Conservation (phyloP, 2,113 vertebrate genomes). For the Cricetomys ansorgei region DNA sequence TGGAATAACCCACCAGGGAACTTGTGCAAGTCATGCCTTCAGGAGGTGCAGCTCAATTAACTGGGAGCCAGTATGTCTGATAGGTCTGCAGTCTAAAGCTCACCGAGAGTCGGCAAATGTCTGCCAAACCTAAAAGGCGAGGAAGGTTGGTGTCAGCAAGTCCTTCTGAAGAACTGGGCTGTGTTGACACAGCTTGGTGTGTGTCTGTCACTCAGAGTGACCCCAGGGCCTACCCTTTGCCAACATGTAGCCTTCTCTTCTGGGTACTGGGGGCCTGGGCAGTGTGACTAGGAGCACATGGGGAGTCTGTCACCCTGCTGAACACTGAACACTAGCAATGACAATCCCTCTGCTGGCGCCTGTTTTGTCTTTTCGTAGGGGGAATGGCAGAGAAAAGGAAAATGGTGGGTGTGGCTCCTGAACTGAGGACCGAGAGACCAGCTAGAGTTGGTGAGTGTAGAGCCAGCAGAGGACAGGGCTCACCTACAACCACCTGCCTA, state of each 20-base stretch:
- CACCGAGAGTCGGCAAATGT: not conserved
- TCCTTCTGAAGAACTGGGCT: not conserved
- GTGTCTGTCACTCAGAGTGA: not conserved
- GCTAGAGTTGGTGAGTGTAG: not conserved
- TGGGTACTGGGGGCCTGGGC: not conserved
- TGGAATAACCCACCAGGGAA: not conserved
- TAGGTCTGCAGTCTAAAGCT: not conserved
- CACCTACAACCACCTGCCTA: not conserved
- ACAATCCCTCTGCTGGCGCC: not conserved
- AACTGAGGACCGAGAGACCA: not conserved
- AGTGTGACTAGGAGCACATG: not conserved
- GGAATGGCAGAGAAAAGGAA: not conserved
- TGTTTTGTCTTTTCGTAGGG: not conserved
- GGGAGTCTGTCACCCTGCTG: not conserved
- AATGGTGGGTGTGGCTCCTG: not conserved
- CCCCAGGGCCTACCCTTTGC: not conserved
- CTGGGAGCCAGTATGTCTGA: not conserved
- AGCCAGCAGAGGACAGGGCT: no score
- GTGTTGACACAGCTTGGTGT: not conserved
- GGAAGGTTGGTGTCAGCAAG: not conserved
- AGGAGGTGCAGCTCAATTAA: not conserved
- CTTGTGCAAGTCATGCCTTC: accelerated
- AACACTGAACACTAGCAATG: not conserved
- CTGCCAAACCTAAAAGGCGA: not conserved
- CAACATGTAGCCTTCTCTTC: not conserved